Evolutionary conservation across 30 jellyfish, hydroid and myxozoan genomes (phyloP).

Genomic region (Aurelia sp.): DNA sequence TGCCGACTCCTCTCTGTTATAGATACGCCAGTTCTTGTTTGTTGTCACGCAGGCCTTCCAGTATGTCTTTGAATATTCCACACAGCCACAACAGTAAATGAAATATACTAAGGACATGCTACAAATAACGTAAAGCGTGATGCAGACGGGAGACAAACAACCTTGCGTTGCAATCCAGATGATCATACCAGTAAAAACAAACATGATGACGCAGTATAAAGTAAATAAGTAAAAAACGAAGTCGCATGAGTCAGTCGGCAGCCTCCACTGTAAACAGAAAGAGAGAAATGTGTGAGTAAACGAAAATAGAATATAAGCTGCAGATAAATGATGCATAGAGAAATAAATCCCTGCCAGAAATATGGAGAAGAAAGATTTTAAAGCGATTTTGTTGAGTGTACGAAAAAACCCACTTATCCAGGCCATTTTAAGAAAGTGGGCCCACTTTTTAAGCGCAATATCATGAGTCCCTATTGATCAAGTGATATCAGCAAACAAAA

Average conservation of each 20-base stretch:
- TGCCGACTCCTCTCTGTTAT: conserved; percentile 64
- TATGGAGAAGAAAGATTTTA: too few relatives aligned
- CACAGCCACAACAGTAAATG: conserved; percentile 95
- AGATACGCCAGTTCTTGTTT: conserved; percentile 81
- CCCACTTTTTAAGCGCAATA: too few relatives aligned
- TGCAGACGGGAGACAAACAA: conserved; percentile 88
- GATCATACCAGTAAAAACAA: conserved; percentile 84
- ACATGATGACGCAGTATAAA: conserved; percentile 78
- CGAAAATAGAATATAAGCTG: too few relatives aligned
- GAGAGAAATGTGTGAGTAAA: too few relatives aligned
- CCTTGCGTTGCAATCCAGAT: conserved; percentile 94
- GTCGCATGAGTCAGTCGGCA: conserved; percentile 81
- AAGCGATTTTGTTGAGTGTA: too few relatives aligned
- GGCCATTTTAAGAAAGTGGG: too few relatives aligned
- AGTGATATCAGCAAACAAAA: too few relatives aligned
- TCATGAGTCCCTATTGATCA: too few relatives aligned
- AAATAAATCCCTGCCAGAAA: too few relatives aligned
- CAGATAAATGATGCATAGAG: too few relatives aligned
- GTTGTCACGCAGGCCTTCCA: conserved; percentile 87
- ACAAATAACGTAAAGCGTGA: conserved; percentile 85
- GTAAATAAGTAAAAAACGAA: conserved; percentile 79
- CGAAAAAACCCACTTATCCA: too few relatives aligned
- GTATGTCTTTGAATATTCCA: conserved; percentile 75
- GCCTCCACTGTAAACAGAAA: conserved; percentile 75
- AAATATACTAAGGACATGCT: conserved; percentile 82